Percentiles rank a stretch among this genome's conserved stretches.
Conservation (phyloP, 2,113 vertebrate species). For the Nibea coibor region DNA sequence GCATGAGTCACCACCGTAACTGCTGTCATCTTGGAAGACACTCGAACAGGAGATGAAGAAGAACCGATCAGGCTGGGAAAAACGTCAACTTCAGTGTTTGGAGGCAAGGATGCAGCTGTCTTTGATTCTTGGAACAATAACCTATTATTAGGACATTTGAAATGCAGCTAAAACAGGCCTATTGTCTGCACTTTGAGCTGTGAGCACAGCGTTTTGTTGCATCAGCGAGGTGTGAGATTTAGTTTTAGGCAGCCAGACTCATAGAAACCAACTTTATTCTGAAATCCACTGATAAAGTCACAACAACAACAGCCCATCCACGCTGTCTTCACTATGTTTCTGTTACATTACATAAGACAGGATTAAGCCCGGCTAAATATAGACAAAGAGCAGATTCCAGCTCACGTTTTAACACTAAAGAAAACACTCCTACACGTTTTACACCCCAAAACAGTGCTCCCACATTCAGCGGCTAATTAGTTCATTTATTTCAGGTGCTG, state of each 20-base stretch:
- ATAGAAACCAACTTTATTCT: neutral
- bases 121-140: conserved; percentile 36
- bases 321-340: conserved; percentile 51
- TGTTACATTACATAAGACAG: conserved; percentile 72
- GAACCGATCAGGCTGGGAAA: neutral
- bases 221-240: neutral
- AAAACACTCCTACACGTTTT: neutral
- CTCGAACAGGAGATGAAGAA: neutral
- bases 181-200: conserved; percentile 21
- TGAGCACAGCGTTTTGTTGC: neutral
- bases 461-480: neutral
- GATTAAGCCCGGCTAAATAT: conserved; percentile 76
- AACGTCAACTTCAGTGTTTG: neutral
- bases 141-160: conserved; percentile 41
- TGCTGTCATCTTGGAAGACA: neutral
- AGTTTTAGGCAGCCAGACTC: neutral
- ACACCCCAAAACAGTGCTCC: neutral
- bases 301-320: neutral
- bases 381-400: conserved; percentile 53
- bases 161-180: neutral
- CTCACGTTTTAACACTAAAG: conserved; percentile 40
- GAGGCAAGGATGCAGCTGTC: conserved; percentile 12
- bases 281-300: neutral
- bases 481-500: conserved; percentile 53
- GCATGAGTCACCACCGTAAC: neutral